Base-by-base conservation (phyloP, 2,888 invertebrate genomes). In the Linhomoeus sp. region DNA sequence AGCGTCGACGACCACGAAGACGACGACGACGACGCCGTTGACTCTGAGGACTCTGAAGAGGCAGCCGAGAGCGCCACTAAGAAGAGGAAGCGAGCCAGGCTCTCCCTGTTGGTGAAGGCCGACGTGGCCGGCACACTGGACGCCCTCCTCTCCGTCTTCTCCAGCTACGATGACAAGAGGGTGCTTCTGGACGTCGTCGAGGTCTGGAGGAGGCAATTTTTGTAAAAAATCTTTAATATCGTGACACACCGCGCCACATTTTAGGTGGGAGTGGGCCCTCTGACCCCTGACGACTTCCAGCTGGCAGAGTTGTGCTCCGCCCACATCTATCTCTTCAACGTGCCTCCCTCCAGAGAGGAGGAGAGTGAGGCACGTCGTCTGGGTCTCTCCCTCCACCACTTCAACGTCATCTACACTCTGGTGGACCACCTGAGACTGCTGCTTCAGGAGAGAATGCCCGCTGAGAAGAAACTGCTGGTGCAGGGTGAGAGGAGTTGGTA, bases 121-220 rank as follows among this genome's bases (percentile, higher is more conserved):
- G 92, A 94, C 69, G 90, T 90, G 1, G 81, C 83, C 65, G 92
- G 92, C 0, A 85, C 87, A 0, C 77, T 90, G 37, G 92, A 94
- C 66, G 90, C 90, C 1, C 80, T 94, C 52, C 66, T 88, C 51
- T 81, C 88, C 64, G 79, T 83, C 9, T 64, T 94, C 46, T 81
- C 80, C 53, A 81, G 84, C 0, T 92, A 88, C 59, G 25, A 46
- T 49, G 33, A 33, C 15, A 15, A 33, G 15, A 53, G 60, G 43
- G 88, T 87, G 56, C 73, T 75, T 41, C 70, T 94, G n/a, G 79
- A 84, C 57, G 67, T 92, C 3, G 76, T 92, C 36, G 80, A 83
- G 65, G 85, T 15, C 12, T 33, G 9, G 15, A 12, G 33, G 15
- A n/a, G n/a, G n/a, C n/a, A n/a, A n/a, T n/a, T n/a, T n/a, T n/a